These are phyloP conservation scores for Alligator mississippiensis DNA, from an alignment of 2,113 vertebrate genomes.

Conservation along the genomic window DNA sequence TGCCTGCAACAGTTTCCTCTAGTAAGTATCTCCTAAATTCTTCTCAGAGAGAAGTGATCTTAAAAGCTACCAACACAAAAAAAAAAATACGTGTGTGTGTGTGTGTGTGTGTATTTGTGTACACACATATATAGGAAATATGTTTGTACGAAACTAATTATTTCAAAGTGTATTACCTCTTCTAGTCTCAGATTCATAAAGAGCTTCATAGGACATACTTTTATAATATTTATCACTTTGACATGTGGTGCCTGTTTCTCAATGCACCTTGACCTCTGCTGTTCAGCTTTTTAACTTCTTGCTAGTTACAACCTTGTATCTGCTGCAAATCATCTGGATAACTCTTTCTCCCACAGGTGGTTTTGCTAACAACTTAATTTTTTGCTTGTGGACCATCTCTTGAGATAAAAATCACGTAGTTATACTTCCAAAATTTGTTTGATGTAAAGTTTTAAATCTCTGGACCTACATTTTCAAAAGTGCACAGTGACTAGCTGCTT, in stretches of 20 bases:
- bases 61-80: slow-evolving; percentile 6
- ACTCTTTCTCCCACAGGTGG: background rate
- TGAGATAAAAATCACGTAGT: background rate
- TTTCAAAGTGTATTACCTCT: no score
- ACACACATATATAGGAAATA: no score
- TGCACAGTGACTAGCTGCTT: background rate
- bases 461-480: no score
- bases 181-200: no score
- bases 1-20: slow-evolving; percentile 6
- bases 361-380: background rate
- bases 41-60: background rate
- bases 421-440: background rate
- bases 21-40: slow-evolving; percentile 43
- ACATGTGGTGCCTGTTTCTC: background rate
- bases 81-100: no score
- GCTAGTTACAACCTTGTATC: accelerated
- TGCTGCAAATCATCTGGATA: no score
- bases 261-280: background rate
- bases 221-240: background rate
- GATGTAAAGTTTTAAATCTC: no score
- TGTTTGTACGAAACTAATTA: no score
- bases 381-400: background rate
- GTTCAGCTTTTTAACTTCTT: background rate
- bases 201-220: no score
- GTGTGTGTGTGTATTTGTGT: no score